Base-by-base conservation (phyloP, 2,888 invertebrate species). In the Agonum fuliginosum region DNA sequence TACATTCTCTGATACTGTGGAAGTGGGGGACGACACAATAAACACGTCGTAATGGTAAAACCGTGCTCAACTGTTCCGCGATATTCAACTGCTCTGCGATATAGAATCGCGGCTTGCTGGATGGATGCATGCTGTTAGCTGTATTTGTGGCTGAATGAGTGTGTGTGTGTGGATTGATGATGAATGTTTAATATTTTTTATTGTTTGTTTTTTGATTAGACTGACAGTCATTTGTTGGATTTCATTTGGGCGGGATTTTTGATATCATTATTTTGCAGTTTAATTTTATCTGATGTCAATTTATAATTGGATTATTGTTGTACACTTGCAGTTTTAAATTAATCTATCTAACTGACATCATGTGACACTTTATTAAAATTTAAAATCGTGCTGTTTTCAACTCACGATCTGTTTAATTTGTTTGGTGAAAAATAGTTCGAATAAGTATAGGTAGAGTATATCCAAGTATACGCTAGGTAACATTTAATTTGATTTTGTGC, bases 11-110 rank as follows among this genome's bases (percentile, higher is more conserved):
- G 17, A 20, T 10, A 43, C 22, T 73, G 75, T 80, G 79, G 82
- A 78, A 81, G 83, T 81, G 80, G 78, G 71, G 79, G 77, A 79
- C 85, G 85, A 82, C 83, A 84, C 85, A 86, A 87, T 87, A 86
- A 86, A 86, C 87, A 87, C 86, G 83, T 87, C 87, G 85, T 87
- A 86, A 87, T 84, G 86, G 85, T 84, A 86, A 87, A 87, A 86
- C 86, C 84, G 84, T 85, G 86, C 84, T 85, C 84, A 84, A 84
- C 85, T 84, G 84, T 85, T 86, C 85, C 85, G 85, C 85, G 85
- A 83, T 84, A 85, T 86, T 85, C 85, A 86, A 85, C 85, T 86
- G 85, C 20, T 62, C 58, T 62, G 30, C 58, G 27, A 62, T 85
- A 84, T 83, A 84, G 69, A 69, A 76, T 67, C 67, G 76, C 34